Evolutionary conservation across 2,888 invertebrate species (phyloP).

Genomic region (Pseudococcus jackbeardsleyi): DNA sequence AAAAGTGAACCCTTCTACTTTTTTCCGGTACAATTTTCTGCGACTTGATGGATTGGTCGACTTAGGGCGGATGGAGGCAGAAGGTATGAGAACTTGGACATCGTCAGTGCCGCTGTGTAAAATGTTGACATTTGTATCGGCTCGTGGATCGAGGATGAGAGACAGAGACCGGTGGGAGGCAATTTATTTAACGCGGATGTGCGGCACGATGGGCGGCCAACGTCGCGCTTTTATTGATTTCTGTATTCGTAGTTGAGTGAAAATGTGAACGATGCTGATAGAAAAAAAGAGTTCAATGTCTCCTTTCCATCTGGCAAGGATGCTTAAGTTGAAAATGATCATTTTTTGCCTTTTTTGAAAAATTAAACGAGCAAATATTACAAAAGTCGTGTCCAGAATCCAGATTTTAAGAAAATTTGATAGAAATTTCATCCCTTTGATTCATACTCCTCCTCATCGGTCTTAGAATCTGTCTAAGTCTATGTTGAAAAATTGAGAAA

Average conservation of each 20-base stretch:
- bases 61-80: background rate
- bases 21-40: background rate
- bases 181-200: background rate
- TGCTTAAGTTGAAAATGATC: no score
- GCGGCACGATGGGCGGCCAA: background rate
- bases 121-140: constrained; percentile 1
- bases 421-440: no score
- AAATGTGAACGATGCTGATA: background rate
- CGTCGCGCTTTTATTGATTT: background rate
- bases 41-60: background rate
- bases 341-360: no score
- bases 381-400: no score
- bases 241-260: background rate
- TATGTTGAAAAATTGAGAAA: no score
- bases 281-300: no score
- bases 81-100: background rate
- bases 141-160: background rate
- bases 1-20: background rate
- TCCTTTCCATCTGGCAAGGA: no score
- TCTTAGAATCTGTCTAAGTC: no score
- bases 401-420: no score
- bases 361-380: no score
- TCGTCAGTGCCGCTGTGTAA: background rate
- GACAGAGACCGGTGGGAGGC: background rate
- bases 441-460: no score